Percentiles rank a stretch among this genome's conserved stretches.
phyloP scores from a whole-genome alignment of 2,797 vertebrate species.

The Clarias pachynema region DNA sequence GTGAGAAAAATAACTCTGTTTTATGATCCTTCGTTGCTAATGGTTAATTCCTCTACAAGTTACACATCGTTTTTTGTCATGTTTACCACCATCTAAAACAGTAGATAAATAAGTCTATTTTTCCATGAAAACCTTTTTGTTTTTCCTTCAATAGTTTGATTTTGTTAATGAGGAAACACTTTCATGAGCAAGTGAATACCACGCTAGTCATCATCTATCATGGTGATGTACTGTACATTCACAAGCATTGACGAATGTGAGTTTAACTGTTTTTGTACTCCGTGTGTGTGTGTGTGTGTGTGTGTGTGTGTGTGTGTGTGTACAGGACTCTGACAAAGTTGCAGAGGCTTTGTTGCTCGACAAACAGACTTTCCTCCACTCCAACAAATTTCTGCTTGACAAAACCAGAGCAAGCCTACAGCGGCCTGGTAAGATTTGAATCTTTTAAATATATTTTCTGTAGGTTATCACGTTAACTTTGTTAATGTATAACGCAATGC shows the following conservation, averaged over 20 bases:
- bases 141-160: constrained; percentile 52
- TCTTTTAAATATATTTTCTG: background rate
- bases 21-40: constrained; percentile 7
- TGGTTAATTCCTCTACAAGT: background rate
- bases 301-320: constrained; percentile 46
- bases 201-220: constrained; percentile 59
- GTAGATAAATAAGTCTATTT: constrained; percentile 21
- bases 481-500: too few species aligned
- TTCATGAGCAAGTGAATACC: constrained; percentile 57
- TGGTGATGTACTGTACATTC: constrained; percentile 59
- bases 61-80: constrained; percentile 34
- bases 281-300: constrained; percentile 53
- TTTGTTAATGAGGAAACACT: constrained; percentile 60
- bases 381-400: constrained; percentile 88
- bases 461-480: too few species aligned
- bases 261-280: constrained; percentile 36
- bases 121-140: constrained; percentile 44
- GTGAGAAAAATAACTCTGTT: constrained; percentile 69
- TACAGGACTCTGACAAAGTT: constrained; percentile 83
- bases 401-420: constrained; percentile 76
- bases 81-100: constrained; percentile 30
- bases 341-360: constrained; percentile 83
- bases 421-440: constrained; percentile 77
- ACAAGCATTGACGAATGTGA: background rate
- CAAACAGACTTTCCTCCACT: constrained; percentile 87